Evolutionary conservation across 2,888 invertebrate species (phyloP).

Genomic region (Lydus trimaculatus): DNA sequence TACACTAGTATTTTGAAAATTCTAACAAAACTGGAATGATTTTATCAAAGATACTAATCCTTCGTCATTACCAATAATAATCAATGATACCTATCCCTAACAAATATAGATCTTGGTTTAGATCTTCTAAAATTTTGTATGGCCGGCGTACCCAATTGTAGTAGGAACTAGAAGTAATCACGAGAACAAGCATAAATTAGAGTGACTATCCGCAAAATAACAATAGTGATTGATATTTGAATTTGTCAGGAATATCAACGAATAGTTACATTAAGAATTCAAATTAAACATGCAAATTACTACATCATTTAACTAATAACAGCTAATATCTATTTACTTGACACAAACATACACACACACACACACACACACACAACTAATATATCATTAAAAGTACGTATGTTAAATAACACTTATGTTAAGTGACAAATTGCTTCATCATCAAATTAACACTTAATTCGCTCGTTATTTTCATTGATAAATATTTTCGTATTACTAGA

Average conservation of each 20-base stretch:
- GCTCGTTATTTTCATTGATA: slow-evolving; percentile 9
- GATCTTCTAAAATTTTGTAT: too few species aligned
- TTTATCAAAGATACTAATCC: neutral
- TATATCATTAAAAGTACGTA: neutral
- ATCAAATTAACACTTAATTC: slow-evolving; percentile 21
- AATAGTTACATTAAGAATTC: too few species aligned
- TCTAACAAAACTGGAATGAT: neutral
- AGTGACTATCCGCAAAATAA: too few species aligned
- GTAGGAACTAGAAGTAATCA: too few species aligned
- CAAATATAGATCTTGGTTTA: neutral
- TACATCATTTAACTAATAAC: slow-evolving; percentile 7
- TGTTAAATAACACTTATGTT: slow-evolving; percentile 16
- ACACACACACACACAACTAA: too few species aligned
- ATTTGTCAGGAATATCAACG: too few species aligned
- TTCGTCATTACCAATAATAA: neutral
- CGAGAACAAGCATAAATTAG: too few species aligned
- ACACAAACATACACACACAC: too few species aligned
- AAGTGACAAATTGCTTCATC: slow-evolving; percentile 19
- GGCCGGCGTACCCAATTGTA: too few species aligned
- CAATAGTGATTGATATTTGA: too few species aligned
- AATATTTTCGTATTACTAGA: neutral
- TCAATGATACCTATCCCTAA: neutral
- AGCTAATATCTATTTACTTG: slow-evolving; percentile 10
- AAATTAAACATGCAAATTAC: slow-evolving; percentile 9
- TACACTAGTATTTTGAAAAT: neutral